A percentile compares a stretch with the other conserved stretches of the same genome.
These are phyloP conservation scores for Drosophila conformis DNA, from an alignment of 2,888 invertebrate species.

Conservation along the genomic window DNA sequence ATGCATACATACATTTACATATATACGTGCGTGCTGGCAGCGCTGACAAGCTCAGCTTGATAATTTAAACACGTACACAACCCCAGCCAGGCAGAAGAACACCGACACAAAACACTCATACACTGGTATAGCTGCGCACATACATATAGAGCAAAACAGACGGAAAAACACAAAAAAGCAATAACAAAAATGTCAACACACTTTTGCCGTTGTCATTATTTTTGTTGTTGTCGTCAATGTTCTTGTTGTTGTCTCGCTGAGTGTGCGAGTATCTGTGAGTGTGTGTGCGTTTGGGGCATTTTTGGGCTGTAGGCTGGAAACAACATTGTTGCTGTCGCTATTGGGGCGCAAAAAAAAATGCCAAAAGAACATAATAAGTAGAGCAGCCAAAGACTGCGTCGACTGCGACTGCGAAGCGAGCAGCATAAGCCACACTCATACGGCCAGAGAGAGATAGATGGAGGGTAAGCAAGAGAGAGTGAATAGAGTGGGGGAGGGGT, in stretches of 20 bases:
- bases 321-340: slow-evolving; percentile 63
- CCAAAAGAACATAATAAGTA: slow-evolving; percentile 76
- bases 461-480: slow-evolving; percentile 37
- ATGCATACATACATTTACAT: slow-evolving; percentile 16
- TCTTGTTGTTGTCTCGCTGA: slow-evolving; percentile 35
- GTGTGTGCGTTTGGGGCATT: slow-evolving; percentile 28
- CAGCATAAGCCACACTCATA: slow-evolving; percentile 67
- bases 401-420: slow-evolving; percentile 53
- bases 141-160: slow-evolving; percentile 76
- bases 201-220: slow-evolving; percentile 55
- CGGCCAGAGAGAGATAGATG: slow-evolving; percentile 13
- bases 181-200: slow-evolving; percentile 75
- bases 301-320: slow-evolving; percentile 58
- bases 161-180: slow-evolving; percentile 54
- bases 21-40: slow-evolving; percentile 62
- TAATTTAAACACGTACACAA: slow-evolving; percentile 76
- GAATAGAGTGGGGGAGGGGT: slow-evolving; percentile 17
- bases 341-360: slow-evolving; percentile 67
- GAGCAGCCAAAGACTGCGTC: slow-evolving; percentile 66
- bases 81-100: slow-evolving; percentile 40
- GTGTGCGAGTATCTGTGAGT: slow-evolving; percentile 5
- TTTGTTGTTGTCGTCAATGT: slow-evolving; percentile 46
- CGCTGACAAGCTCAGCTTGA: slow-evolving; percentile 75
- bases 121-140: slow-evolving; percentile 10
- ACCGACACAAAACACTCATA: slow-evolving; percentile 14